Conservation (phyloP, 2,888 invertebrate genomes). For the Atrina japonica region DNA sequence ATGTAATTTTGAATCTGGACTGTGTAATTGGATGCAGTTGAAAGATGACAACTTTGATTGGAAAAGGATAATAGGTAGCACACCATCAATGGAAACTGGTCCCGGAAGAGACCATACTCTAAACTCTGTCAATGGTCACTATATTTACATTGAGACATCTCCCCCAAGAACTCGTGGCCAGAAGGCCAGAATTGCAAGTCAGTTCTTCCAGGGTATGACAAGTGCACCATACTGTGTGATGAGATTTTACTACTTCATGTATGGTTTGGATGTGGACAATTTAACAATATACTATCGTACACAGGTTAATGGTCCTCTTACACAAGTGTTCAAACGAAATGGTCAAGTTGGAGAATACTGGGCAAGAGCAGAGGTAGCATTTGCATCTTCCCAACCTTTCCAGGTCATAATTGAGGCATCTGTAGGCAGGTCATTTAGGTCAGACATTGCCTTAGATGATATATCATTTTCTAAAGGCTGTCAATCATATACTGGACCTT, state of each 20-base stretch:
- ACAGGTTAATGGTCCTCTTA: slow-evolving; percentile 62
- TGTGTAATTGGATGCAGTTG: slow-evolving; percentile 71
- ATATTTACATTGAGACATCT: slow-evolving; percentile 72
- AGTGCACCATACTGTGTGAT: slow-evolving; percentile 60
- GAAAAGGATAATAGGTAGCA: slow-evolving; percentile 69
- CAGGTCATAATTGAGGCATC: slow-evolving; percentile 74
- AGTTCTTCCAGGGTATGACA: slow-evolving; percentile 52
- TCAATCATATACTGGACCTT: slow-evolving; percentile 51
- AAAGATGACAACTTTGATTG: slow-evolving; percentile 77
- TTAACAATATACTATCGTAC: slow-evolving; percentile 71
- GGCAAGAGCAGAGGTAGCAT: slow-evolving; percentile 59
- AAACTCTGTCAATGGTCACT: slow-evolving; percentile 68
- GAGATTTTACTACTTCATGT: slow-evolving; percentile 75
- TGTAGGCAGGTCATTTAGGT: slow-evolving; percentile 62
- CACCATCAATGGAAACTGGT: slow-evolving; percentile 69
- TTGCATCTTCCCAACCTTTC: slow-evolving; percentile 60
- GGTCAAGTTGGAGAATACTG: slow-evolving; percentile 68
- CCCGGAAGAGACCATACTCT: slow-evolving; percentile 76
- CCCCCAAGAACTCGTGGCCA: slow-evolving; percentile 62
- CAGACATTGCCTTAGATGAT: slow-evolving; percentile 78
- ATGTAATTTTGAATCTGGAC: slow-evolving; percentile 70
- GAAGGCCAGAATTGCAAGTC: slow-evolving; percentile 76
- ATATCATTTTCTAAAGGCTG: slow-evolving; percentile 72
- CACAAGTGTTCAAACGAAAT: slow-evolving; percentile 47
- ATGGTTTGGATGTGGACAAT: slow-evolving; percentile 67